A percentile compares a stretch with the other conserved stretches of the same genome.
Evolutionary conservation across 2,888 invertebrate species (phyloP).

Genomic region (Hydriomena furcata): DNA sequence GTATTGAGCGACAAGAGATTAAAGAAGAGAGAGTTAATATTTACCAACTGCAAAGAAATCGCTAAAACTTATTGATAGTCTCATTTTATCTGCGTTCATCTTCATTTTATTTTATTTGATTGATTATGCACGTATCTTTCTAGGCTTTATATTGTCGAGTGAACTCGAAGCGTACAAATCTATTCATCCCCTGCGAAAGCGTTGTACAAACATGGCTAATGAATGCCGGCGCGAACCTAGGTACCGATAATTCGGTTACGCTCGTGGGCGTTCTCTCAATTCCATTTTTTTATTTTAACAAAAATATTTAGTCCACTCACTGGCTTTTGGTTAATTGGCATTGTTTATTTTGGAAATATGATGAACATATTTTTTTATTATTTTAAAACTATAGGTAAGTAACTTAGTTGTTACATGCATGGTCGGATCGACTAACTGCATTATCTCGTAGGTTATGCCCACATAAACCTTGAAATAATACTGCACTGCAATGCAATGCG

Average conservation of each 20-base stretch:
- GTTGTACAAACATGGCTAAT: conserved; percentile 70
- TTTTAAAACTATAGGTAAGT: too few relatives aligned
- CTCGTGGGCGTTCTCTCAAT: conserved; percentile 47
- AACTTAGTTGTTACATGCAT: too few relatives aligned
- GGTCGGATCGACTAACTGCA: too few relatives aligned
- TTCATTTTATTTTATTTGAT: too few relatives aligned
- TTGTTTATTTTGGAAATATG: conserved; percentile 13
- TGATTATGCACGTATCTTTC: not conserved
- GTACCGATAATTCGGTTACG: conserved; percentile 61
- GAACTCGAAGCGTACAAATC: conserved; percentile 49
- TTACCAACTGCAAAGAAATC: too few relatives aligned
- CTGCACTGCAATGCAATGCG: not conserved
- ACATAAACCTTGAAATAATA: too few relatives aligned
- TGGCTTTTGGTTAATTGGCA: conserved; percentile 27
- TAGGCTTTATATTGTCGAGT: not conserved
- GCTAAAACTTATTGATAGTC: too few relatives aligned
- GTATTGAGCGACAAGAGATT: too few relatives aligned
- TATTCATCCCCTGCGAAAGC: conserved; percentile 60
- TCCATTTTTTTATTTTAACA: conserved; percentile 31
- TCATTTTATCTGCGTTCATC: too few relatives aligned
- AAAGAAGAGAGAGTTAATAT: too few relatives aligned
- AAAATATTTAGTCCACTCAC: conserved; percentile 30
- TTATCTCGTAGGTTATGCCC: not conserved
- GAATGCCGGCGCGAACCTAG: conserved; percentile 49
- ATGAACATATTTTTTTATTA: too few relatives aligned